Evolutionary conservation across 2,888 invertebrate species (phyloP).

Genomic region (Anoplius nigerrimus): DNA sequence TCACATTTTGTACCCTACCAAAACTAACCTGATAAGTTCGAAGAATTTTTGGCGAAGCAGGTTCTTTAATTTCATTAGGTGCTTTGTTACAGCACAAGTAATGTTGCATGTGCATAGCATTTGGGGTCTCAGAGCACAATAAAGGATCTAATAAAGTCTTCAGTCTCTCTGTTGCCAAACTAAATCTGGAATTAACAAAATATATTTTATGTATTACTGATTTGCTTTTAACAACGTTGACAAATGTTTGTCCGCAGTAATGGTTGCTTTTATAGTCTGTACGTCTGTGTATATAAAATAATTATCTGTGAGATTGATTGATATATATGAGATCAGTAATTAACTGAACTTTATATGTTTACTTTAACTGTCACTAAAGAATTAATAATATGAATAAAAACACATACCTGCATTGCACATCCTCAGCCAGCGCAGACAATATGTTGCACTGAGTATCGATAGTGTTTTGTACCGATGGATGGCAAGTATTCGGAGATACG

Average conservation of each 20-base stretch:
- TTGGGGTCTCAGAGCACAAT: conserved; percentile 86
- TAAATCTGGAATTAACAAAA: conserved; percentile 73
- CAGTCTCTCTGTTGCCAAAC: conserved; percentile 89
- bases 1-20: too few relatives aligned
- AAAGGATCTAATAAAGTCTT: conserved; percentile 87
- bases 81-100: conserved; percentile 80
- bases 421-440: conserved; percentile 84
- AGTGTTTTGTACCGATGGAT: conserved; percentile 66
- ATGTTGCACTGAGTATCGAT: conserved; percentile 80
- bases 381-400: not conserved
- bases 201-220: not conserved
- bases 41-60: conserved; percentile 79
- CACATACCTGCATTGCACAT: conserved; percentile 84
- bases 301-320: too few relatives aligned
- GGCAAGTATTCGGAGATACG: conserved; percentile 63
- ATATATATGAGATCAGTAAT: too few relatives aligned
- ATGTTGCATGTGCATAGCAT: conserved; percentile 89
- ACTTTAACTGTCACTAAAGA: too few relatives aligned
- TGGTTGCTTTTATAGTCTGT: too few relatives aligned
- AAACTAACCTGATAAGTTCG: conserved; percentile 76
- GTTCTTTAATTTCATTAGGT: conserved; percentile 78
- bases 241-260: not conserved
- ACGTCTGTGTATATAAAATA: too few relatives aligned
- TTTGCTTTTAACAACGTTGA: not conserved
- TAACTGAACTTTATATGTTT: too few relatives aligned